Evolutionary conservation across 1,140 invertebrate genomes (phyloP).

Genomic region (Leptinotarsa lineolata): DNA sequence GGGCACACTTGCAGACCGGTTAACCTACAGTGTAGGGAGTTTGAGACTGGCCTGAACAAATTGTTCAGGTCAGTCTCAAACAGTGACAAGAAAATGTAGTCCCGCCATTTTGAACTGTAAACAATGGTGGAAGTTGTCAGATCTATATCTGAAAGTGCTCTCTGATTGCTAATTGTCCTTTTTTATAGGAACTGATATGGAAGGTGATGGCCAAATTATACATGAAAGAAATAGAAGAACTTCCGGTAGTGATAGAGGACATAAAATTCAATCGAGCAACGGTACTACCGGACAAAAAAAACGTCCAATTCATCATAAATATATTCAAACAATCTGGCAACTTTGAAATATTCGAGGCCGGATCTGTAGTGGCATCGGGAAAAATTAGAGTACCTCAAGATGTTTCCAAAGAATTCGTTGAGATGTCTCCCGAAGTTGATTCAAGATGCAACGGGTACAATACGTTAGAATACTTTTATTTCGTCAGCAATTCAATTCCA

Average conservation of each 20-base stretch:
- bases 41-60: too few species aligned
- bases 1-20: too few species aligned
- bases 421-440: constrained; percentile 56
- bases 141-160: too few species aligned
- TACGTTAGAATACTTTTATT: too few species aligned
- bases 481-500: too few species aligned
- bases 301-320: constrained; percentile 83
- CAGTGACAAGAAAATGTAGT: too few species aligned
- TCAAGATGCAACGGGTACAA: constrained; percentile 50
- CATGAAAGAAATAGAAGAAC: constrained; percentile 73
- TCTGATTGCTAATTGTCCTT: not conserved
- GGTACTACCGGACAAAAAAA: constrained; percentile 80
- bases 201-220: constrained; percentile 84
- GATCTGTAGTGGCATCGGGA: constrained; percentile 79
- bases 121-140: too few species aligned
- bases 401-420: constrained; percentile 60
- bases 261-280: constrained; percentile 88
- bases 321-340: constrained; percentile 83
- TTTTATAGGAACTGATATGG: constrained; percentile 79
- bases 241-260: constrained; percentile 84
- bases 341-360: constrained; percentile 91
- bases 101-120: too few species aligned
- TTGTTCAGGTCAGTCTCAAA: too few species aligned
- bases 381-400: constrained; percentile 70
- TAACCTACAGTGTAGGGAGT: too few species aligned